Percentiles rank a stretch among this genome's conserved stretches.
Conservation (phyloP, 2,888 invertebrate species). For the Athrips mouffetella region DNA sequence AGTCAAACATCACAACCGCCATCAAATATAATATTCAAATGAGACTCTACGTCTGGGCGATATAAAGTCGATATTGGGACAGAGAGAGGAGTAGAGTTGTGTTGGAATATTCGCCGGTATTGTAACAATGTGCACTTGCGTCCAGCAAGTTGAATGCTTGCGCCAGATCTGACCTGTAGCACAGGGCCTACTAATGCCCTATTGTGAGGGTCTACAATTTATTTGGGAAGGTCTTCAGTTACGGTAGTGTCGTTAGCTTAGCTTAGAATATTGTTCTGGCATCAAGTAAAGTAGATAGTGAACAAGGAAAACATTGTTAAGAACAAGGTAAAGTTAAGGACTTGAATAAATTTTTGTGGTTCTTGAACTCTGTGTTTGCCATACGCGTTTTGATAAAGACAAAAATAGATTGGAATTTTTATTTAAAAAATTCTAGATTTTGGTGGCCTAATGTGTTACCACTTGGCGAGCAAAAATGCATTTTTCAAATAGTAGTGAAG, state of each 20-base stretch:
- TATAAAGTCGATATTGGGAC: not conserved
- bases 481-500: not conserved
- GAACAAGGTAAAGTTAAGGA: not conserved
- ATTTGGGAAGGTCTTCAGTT: conserved; percentile 22
- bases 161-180: conserved; percentile 59
- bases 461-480: not conserved
- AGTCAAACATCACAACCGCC: conserved; percentile 24
- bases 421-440: too few relatives aligned
- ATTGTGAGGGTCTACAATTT: conserved; percentile 27
- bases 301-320: not conserved
- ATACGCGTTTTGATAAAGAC: too few relatives aligned
- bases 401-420: too few relatives aligned
- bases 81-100: not conserved
- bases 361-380: too few relatives aligned
- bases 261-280: not conserved
- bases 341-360: too few relatives aligned
- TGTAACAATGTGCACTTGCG: conserved; percentile 69
- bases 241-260: not conserved
- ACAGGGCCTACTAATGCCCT: conserved; percentile 45
- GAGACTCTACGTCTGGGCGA: conserved; percentile 14
- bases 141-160: conserved; percentile 61
- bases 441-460: too few relatives aligned
- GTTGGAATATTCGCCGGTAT: conserved; percentile 22
- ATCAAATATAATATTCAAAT: conserved; percentile 23
- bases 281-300: not conserved